Percentiles rank a stretch among this genome's conserved stretches.
Evolutionary conservation across 30 jellyfish, hydroid and myxozoan species (phyloP).

Genomic region (Nemopilema nomurai): DNA sequence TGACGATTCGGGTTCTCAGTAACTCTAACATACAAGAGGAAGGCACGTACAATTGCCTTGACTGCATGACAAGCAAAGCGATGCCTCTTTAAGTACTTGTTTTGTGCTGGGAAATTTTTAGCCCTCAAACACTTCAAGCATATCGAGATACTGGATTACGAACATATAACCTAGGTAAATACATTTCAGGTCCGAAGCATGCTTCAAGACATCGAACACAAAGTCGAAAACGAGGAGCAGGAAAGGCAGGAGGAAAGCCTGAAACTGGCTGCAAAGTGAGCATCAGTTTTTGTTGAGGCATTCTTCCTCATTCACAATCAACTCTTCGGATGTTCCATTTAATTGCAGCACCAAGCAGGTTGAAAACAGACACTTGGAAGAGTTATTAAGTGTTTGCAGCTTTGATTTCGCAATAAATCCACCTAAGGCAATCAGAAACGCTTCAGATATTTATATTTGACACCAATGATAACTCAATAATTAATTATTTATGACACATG

Average conservation of each 20-base stretch:
- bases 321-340: not conserved
- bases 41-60: too few species aligned
- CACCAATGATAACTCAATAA: not conserved
- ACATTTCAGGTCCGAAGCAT: conserved; percentile 22
- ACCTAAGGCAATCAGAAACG: not conserved
- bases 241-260: conserved; percentile 24
- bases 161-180: not conserved
- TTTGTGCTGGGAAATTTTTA: not conserved
- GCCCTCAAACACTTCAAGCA: not conserved
- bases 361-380: not conserved
- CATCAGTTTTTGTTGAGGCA: too few species aligned
- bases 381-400: not conserved
- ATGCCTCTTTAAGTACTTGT: too few species aligned
- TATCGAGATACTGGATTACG: not conserved
- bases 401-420: not conserved
- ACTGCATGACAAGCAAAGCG: too few species aligned
- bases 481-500: too few species aligned
- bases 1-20: too few species aligned
- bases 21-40: too few species aligned
- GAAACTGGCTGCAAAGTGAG: conserved; percentile 15
- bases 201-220: conserved; percentile 50
- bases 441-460: not conserved
- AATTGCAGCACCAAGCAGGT: not conserved
- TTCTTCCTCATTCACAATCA: not conserved
- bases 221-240: conserved; percentile 42